Conservation (phyloP, 2,888 invertebrate genomes). For the Pollenia griseotomentosa region DNA sequence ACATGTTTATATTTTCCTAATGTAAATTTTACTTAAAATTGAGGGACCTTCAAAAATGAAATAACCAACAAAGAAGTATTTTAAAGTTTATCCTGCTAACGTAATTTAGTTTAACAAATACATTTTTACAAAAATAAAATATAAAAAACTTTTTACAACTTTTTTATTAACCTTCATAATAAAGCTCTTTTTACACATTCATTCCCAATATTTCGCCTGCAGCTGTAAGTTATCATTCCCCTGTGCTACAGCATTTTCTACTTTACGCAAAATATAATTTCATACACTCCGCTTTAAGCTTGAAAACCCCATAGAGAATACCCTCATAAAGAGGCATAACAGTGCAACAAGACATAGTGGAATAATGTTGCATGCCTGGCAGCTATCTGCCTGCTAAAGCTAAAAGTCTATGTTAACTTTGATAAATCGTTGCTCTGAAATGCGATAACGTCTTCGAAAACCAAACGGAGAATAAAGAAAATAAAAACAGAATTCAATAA, state of each 20-base stretch:
- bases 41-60: no score
- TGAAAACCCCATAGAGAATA: conserved; percentile 69
- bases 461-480: conserved; percentile 48
- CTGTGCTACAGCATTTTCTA: conserved; percentile 58
- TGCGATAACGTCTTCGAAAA: conserved; percentile 76
- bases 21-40: no score
- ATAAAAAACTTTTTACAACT: neutral
- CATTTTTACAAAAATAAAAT: no score
- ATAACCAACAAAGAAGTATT: no score
- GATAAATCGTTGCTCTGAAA: conserved; percentile 83
- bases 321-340: conserved; percentile 43
- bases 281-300: conserved; percentile 38
- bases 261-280: conserved; percentile 67
- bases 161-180: neutral
- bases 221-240: conserved; percentile 51
- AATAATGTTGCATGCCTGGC: conserved; percentile 70
- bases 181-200: neutral
- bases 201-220: conserved; percentile 6
- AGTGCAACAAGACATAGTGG: conserved; percentile 35
- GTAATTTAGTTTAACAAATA: no score
- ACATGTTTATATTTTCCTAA: no score
- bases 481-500: conserved; percentile 7
- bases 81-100: no score
- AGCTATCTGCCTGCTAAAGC: conserved; percentile 73
- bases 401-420: conserved; percentile 83